Base-by-base conservation (phyloP, 2,888 invertebrate genomes). In the Drosophila picticornis region DNA sequence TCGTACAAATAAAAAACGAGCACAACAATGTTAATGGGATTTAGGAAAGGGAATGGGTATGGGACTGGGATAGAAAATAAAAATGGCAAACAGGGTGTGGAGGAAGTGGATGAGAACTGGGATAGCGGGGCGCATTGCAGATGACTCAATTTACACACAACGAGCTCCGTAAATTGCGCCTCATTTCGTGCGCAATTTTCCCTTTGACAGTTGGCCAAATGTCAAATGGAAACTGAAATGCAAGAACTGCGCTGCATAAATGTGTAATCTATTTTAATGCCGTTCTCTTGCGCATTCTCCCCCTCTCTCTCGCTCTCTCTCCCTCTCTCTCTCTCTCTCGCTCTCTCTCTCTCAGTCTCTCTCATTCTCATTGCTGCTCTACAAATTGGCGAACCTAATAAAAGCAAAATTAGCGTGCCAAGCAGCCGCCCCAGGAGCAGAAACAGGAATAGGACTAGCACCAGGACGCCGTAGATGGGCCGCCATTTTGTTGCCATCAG, bases 61-160 rank as follows among this genome's bases (percentile, higher is more conserved):
- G 63, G 63, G 53, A 53, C 25, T 63, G 63, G 55, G 25, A 29
- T 38, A 27, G 29, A 43, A 57, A 40, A 29, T 13, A 51, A 48
- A 52, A 64, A 48, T 48, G 72, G 63, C 64, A 50, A 65, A 36
- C 38, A 51, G 51, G 57, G 68, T 55, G 31, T 40, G 34, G 48
- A 48, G 56, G 31, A 58, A 53, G 68, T 52, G 52, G 38, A 38
- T 55, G 67, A 48, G 53, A 13, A 29, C 11, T 56, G n/a, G 52
- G 58, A 56, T 69, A 56, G 73, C 82, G 79, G 84, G 89, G 72
- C 64, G 87, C 76, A 71, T 40, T 78, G 76, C 90, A 86, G 87
- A 87, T 89, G 90, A 87, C 90, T 87, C 90, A 90, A 90, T 90
- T 87, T 87, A 87, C 90, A 87, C 82, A 77, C 84, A 87, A 89